Conservation (phyloP, 2,797 vertebrate genomes). For the Diglossa cyanea region DNA sequence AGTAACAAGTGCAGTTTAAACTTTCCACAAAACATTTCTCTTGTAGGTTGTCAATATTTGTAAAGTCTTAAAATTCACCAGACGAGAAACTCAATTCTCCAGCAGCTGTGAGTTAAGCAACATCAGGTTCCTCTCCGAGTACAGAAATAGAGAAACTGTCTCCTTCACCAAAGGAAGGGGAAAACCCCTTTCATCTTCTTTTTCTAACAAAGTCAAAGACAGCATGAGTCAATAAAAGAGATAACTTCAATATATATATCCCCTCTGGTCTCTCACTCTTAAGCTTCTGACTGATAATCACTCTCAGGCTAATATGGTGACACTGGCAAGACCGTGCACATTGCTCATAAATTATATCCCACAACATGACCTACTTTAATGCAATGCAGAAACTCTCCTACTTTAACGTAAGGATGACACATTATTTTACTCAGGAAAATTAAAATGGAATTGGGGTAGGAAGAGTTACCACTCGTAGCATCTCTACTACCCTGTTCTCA, state of each 20-base stretch:
- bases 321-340: background rate
- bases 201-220: background rate
- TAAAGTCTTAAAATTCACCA: slow-evolving; percentile 30
- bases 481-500: background rate
- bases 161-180: background rate
- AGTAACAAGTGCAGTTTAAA: background rate
- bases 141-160: background rate
- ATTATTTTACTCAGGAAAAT: background rate
- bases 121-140: background rate
- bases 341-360: background rate
- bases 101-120: background rate
- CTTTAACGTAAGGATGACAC: background rate
- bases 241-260: background rate
- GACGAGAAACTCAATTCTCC: background rate
- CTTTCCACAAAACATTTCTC: background rate
- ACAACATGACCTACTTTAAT: background rate
- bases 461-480: background rate
- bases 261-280: background rate
- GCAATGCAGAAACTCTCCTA: background rate
- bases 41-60: background rate
- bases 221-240: background rate
- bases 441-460: background rate
- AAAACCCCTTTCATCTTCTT: background rate
- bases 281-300: background rate
- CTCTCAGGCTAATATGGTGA: background rate